A percentile compares a stretch with the other conserved stretches of the same genome.
Conservation (phyloP, 64 coral and sea anemone species). For the Trachythela sp. region DNA sequence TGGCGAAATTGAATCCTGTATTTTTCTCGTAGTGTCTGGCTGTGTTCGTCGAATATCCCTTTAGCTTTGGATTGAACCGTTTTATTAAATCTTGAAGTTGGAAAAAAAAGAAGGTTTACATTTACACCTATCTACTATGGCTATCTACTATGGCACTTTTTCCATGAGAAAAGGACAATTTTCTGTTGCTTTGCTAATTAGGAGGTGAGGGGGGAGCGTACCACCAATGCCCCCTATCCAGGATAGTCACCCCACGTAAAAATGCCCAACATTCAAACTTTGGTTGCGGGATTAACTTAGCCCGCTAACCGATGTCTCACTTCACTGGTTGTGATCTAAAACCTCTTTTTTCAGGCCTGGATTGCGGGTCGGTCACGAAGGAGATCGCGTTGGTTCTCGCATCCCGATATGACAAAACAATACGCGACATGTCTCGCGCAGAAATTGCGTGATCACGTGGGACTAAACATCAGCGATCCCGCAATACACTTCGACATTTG, state of each 20-base stretch:
- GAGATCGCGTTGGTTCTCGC: constrained; percentile 71
- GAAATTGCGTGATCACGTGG: constrained; percentile 59
- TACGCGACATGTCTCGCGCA: constrained; percentile 72
- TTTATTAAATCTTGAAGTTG: constrained; percentile 38
- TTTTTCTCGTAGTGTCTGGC: constrained; percentile 13
- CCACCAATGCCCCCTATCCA: too few relatives aligned
- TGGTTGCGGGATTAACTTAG: too few relatives aligned
- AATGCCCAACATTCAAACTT: too few relatives aligned
- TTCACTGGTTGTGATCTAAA: too few relatives aligned
- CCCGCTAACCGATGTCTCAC: too few relatives aligned
- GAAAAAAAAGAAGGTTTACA: not conserved
- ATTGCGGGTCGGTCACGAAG: constrained; percentile 41
- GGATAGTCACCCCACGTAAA: too few relatives aligned
- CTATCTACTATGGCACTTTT: too few relatives aligned
- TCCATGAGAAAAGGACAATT: too few relatives aligned
- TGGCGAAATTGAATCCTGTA: constrained; percentile 26
- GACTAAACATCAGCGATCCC: constrained; percentile 72
- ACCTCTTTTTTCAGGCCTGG: constrained; percentile 66
- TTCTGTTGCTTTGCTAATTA: too few relatives aligned
- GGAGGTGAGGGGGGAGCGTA: too few relatives aligned
- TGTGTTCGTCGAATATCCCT: constrained; percentile 47
- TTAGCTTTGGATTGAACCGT: constrained; percentile 44
- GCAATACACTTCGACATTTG: constrained; percentile 87
- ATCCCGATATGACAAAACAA: constrained; percentile 97
- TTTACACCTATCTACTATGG: not conserved